phyloP scores from a whole-genome alignment of 2,888 invertebrate genomes.

The Megamerina dolium region DNA sequence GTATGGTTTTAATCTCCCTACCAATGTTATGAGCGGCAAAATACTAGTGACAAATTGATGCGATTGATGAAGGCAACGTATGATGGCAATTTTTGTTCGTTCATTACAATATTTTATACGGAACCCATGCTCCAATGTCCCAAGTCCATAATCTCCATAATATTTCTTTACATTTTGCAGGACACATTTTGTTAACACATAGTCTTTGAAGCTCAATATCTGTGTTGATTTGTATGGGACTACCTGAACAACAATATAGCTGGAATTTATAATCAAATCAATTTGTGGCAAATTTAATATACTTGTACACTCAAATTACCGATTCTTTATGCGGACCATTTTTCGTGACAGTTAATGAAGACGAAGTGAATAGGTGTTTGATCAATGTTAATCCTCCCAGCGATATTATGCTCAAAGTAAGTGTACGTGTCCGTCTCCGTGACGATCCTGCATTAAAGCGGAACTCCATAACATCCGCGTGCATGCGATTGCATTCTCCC shows the following conservation, averaged over 20 bases:
- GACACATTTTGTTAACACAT: slow-evolving; percentile 48
- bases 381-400: too few species aligned
- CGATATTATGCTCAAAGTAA: too few species aligned
- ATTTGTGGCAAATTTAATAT: background rate
- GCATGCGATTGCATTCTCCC: too few species aligned
- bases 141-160: slow-evolving; percentile 72
- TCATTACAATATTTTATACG: slow-evolving; percentile 74
- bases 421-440: too few species aligned
- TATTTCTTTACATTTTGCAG: slow-evolving; percentile 60
- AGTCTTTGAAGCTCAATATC: slow-evolving; percentile 49
- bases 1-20: slow-evolving; percentile 20
- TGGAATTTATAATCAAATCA: slow-evolving; percentile 32
- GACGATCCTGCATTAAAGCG: too few species aligned
- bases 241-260: slow-evolving; percentile 66
- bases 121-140: slow-evolving; percentile 65
- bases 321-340: slow-evolving; percentile 65
- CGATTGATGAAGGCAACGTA: slow-evolving; percentile 68
- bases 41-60: slow-evolving; percentile 64
- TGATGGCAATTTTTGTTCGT: slow-evolving; percentile 66
- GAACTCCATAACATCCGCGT: too few species aligned
- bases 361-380: too few species aligned
- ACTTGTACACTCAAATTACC: slow-evolving; percentile 46
- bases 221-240: slow-evolving; percentile 41
- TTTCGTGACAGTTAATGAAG: too few species aligned
- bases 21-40: slow-evolving; percentile 62